phyloP scores from a whole-genome alignment of 2,888 invertebrate species.

The Tiliacea citrago region DNA sequence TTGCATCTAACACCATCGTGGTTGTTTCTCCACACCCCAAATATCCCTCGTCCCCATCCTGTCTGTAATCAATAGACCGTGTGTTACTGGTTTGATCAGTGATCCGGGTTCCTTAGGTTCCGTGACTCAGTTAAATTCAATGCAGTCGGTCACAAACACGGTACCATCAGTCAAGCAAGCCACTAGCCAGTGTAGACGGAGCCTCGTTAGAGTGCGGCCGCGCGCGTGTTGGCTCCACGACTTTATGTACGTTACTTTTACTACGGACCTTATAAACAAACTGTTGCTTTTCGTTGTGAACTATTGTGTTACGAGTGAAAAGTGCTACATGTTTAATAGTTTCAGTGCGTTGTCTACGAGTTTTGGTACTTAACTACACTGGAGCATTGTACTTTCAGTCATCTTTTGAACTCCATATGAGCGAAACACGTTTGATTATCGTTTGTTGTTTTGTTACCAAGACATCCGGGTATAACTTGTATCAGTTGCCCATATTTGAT shows the following conservation, averaged over 20 bases:
- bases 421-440: conserved; percentile 86
- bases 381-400: conserved; percentile 74
- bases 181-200: conserved; percentile 81
- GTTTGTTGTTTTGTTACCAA: conserved; percentile 88
- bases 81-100: conserved; percentile 80
- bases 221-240: conserved; percentile 71
- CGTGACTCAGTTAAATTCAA: conserved; percentile 84
- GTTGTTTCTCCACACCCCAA: conserved; percentile 71
- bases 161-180: conserved; percentile 74
- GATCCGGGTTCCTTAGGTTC: conserved; percentile 84
- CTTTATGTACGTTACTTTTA: conserved; percentile 75
- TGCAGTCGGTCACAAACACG: conserved; percentile 79
- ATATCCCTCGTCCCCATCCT: conserved; percentile 75
- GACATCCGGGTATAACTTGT: conserved; percentile 85
- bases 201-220: conserved; percentile 80
- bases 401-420: conserved; percentile 81
- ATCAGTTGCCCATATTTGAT: conserved; percentile 71
- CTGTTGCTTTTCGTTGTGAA: conserved; percentile 73
- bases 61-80: conserved; percentile 81
- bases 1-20: conserved; percentile 44
- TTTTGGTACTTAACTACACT: conserved; percentile 77
- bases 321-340: conserved; percentile 72
- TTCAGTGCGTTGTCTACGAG: conserved; percentile 75
- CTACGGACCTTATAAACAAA: conserved; percentile 79
- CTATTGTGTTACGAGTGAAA: conserved; percentile 80